Evolutionary conservation across 37 sponge, comb jelly and placozoan genomes (phyloP).

Genomic region (Hormiphora californensis): DNA sequence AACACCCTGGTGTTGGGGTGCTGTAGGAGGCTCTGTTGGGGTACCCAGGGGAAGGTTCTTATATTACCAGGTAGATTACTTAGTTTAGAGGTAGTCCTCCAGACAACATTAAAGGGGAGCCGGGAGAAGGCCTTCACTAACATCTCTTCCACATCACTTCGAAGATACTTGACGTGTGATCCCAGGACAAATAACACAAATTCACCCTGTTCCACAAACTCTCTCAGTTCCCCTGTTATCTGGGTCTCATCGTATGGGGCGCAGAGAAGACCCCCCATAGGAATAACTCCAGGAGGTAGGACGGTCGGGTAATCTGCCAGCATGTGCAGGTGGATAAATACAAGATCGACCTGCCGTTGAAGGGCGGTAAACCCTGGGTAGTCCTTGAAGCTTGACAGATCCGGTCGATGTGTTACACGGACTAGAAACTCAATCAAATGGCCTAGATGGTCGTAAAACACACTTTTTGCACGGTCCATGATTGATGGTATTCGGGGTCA

Average conservation of each 20-base stretch:
- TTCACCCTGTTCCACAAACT: neutral
- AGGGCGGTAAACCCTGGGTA: neutral
- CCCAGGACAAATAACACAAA: neutral
- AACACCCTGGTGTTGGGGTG: constrained; percentile 33
- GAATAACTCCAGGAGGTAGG: neutral
- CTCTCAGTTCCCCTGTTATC: neutral
- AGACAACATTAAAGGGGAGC: constrained; percentile 8
- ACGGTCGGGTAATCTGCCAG: neutral
- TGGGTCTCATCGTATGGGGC: neutral
- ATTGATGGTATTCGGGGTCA: too few species aligned
- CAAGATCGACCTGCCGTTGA: too few species aligned
- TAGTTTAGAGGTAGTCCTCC: neutral
- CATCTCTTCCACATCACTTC: neutral
- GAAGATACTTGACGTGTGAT: neutral
- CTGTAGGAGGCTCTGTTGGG: constrained; percentile 22
- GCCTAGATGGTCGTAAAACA: too few species aligned
- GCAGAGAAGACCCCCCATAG: constrained; percentile 20
- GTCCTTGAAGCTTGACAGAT: too few species aligned
- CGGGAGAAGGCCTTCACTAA: neutral
- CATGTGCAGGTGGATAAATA: constrained; percentile 30
- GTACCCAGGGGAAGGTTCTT: neutral
- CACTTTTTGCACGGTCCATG: too few species aligned
- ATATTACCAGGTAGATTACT: neutral
- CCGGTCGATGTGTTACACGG: too few species aligned
- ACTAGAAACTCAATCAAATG: too few species aligned